phyloP scores from a whole-genome alignment of 2,797 vertebrate genomes.

The Serranus cabrilla region DNA sequence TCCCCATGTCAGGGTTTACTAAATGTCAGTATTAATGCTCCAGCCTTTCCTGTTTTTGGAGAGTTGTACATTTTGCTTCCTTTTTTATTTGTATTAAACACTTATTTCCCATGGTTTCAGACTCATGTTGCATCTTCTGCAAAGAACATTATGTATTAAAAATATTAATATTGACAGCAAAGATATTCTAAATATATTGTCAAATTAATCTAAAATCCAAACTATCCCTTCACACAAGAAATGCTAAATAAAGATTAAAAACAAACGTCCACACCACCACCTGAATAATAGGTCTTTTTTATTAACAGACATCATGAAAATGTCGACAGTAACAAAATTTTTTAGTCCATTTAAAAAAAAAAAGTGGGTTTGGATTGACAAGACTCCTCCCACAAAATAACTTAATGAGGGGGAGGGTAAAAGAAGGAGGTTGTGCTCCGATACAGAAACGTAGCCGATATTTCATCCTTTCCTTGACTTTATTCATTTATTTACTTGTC shows the following conservation, averaged over 20 bases:
- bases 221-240: background rate
- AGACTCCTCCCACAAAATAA: slow-evolving; percentile 87
- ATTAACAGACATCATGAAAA: slow-evolving; percentile 89
- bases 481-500: background rate
- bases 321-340: slow-evolving; percentile 86
- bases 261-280: slow-evolving; percentile 15
- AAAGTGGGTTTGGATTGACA: slow-evolving; percentile 76
- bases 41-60: slow-evolving; percentile 53
- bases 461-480: slow-evolving; percentile 46
- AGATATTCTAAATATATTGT: no score
- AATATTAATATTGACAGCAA: no score
- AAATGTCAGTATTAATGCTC: slow-evolving; percentile 74
- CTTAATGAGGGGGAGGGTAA: slow-evolving; percentile 78
- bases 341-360: slow-evolving; percentile 83
- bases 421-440: slow-evolving; percentile 73
- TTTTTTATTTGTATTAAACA: slow-evolving; percentile 54
- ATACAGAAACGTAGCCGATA: slow-evolving; percentile 57
- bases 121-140: background rate
- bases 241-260: background rate
- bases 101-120: slow-evolving; percentile 24
- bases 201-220: no score
- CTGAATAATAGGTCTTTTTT: slow-evolving; percentile 84
- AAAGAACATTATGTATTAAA: no score
- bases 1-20: slow-evolving; percentile 39
- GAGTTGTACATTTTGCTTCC: slow-evolving; percentile 60